Evolutionary conservation across 2,888 invertebrate genomes (phyloP).

Genomic region (Acronicta aceris): DNA sequence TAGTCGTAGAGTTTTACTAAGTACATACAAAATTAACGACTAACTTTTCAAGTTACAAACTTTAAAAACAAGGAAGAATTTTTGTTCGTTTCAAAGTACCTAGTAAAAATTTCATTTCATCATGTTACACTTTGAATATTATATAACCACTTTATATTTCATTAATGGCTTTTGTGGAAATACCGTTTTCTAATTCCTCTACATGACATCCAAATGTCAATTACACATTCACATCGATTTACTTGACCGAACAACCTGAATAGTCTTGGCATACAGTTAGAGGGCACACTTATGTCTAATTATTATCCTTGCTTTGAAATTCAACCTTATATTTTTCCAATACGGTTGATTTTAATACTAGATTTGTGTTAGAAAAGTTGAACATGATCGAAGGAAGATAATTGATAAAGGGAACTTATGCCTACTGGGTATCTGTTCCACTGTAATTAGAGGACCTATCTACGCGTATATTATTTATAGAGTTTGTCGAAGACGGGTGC

Average conservation of each 20-base stretch:
- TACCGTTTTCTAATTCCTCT: conserved; percentile 4
- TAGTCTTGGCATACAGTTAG: conserved; percentile 45
- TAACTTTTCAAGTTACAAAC: too few species aligned
- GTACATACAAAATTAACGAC: too few species aligned
- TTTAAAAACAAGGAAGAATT: too few species aligned
- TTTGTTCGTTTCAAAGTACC: too few species aligned
- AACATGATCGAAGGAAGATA: conserved; percentile 60
- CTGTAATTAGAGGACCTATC: conserved; percentile 69
- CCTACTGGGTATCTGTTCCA: conserved; percentile 73
- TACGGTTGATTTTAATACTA: conserved; percentile 32
- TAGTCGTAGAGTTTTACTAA: too few species aligned
- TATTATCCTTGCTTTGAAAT: conserved; percentile 28
- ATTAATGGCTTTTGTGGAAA: background rate
- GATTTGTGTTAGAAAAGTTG: conserved; percentile 39
- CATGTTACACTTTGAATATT: too few species aligned
- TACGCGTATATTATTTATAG: conserved; percentile 70
- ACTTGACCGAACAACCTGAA: conserved; percentile 48
- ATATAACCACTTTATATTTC: background rate
- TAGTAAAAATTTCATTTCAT: too few species aligned
- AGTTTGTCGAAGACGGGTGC: conserved; percentile 57
- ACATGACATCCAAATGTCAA: conserved; percentile 23
- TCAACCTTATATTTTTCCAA: conserved; percentile 27
- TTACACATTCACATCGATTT: conserved; percentile 49
- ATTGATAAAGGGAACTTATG: conserved; percentile 70
- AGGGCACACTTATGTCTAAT: conserved; percentile 33